These are phyloP conservation scores for Galleria mellonella DNA, from an alignment of 1,140 invertebrate genomes.

Conservation along the genomic window DNA sequence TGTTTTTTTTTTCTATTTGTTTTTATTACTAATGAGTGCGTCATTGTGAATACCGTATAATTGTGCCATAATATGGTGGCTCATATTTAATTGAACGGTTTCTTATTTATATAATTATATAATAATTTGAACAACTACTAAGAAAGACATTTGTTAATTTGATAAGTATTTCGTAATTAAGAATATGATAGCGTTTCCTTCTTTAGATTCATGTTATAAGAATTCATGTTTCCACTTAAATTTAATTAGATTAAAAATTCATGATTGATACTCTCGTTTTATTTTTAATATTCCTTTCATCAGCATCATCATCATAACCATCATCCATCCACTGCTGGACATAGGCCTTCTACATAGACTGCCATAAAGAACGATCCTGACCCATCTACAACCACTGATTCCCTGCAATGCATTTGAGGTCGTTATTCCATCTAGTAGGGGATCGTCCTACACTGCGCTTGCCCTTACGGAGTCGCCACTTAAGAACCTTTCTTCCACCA, in stretches of 20 bases:
- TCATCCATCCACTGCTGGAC: no score
- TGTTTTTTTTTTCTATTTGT: slow-evolving; percentile 22
- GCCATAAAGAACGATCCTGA: no score
- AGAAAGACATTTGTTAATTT: slow-evolving; percentile 71
- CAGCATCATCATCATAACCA: no score
- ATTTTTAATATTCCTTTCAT: slow-evolving; percentile 16
- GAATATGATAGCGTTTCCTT: slow-evolving; percentile 70
- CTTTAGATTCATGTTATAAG: slow-evolving; percentile 72
- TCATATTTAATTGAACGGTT: slow-evolving; percentile 10
- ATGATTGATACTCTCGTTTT: slow-evolving; percentile 62
- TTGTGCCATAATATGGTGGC: slow-evolving; percentile 35
- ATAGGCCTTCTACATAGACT: no score
- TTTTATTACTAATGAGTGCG: slow-evolving; percentile 21
- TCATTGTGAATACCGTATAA: slow-evolving; percentile 20
- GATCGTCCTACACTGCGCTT: no score
- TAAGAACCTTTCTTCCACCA: no score
- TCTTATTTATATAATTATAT: slow-evolving; percentile 6
- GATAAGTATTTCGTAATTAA: slow-evolving; percentile 69
- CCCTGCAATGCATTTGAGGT: no score
- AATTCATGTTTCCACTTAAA: slow-evolving; percentile 72
- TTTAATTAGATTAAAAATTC: slow-evolving; percentile 72
- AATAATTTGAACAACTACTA: slow-evolving; percentile 30
- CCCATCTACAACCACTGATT: no score
- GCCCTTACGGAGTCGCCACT: no score
- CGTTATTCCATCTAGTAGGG: no score